Base-by-base conservation (phyloP, 2,888 invertebrate genomes). In the Oscheius sp. region DNA sequence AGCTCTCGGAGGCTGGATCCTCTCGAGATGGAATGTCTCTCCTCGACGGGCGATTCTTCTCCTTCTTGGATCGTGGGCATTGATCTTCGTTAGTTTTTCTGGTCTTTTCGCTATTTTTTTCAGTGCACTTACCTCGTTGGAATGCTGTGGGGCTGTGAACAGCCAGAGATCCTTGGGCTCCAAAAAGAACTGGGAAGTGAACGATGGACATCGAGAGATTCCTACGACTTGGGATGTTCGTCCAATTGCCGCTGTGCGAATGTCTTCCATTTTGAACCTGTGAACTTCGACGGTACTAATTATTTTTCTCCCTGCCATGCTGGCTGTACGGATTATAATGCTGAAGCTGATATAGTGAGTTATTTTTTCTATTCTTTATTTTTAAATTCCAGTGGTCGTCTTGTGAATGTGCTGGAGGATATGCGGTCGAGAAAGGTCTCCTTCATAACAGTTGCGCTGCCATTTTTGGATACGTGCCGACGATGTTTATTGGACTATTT, bases 241-340 rank as follows among this genome's bases (percentile, higher is more conserved):
- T 64, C 56, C 0, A 66, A 71, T 35, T 82, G 82, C 25, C 76
- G 75, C 46, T 82, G 82, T 71, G 58, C 71, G 23, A 56, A 74
- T 13, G 74, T 83, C 25, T 61, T 79, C 21, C 79, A 76, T 13
- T 93, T 93, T 83, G 90, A 91, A 71, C 93, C 93, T 0, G 91
- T 93, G 35, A 91, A 74, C 61, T 70, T 92, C 1, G 90, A 89
- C 75, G 91, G 91, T 75, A 88, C 90, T 6, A 92, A 92, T 0
- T 93, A 91, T 87, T 93, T 92, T 86, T 93, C 92, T 0, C 93
- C 93, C 0, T 93, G 93, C 88, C 92, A 92, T 84, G 93, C 93
- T 1, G 93, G 93, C 0, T 93, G 93, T 86, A 72, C 74, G 23
- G 66, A 71, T 16, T 83, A 79, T 27, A 72, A 79, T 27, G 21